Base-by-base conservation (phyloP, 92 coral and sea anemone species). In the Phymanthus crucifer region DNA sequence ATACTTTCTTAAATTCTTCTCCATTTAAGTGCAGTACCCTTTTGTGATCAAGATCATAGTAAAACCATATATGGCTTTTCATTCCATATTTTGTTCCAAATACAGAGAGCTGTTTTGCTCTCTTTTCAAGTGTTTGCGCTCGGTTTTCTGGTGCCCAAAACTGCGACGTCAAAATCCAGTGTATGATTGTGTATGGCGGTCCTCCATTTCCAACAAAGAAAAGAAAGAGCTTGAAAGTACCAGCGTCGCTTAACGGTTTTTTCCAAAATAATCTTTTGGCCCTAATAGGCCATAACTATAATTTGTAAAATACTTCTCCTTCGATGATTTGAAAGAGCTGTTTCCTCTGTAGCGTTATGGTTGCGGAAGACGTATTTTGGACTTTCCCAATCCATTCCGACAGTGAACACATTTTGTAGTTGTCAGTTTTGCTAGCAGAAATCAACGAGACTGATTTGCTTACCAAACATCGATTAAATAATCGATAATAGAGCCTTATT, bases 161-260 rank as follows among this genome's bases (percentile, higher is more conserved):
- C 31, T 76, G 83, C 11, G 83, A 76, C 29, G 70, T 71, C 57
- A 83, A 19, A 1, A 52, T 70, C 83, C 78, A 77, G 31, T 72
- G 65, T 24, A 17, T 47, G 17, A 77, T 78, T 17, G 75, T 61
- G 67, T 80, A 48, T 3, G 84, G 89, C 29, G 81, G 73, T 32
- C 89, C 66, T n/a, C 89, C 89, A 72, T 80, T 85, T 50, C 89
- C 85, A 18, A 85, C 71, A 48, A 70, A 76, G 52, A 80, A 80
- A 3, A 85, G 77, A 27, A 71, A 19, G 37, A 80, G 66, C 34
- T 66, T 85, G 64, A 80, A 85, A 24, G 85, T 85, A 35, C 76
- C 85, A 19, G 23, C 19, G 67, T 85, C 89, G 35, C 71, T 61
- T 24, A 80, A 57, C 13, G 85, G 81, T 69, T 85, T 85, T 77